phyloP scores from a whole-genome alignment of 2,113 vertebrate genomes.

The Serilophus lunatus region DNA sequence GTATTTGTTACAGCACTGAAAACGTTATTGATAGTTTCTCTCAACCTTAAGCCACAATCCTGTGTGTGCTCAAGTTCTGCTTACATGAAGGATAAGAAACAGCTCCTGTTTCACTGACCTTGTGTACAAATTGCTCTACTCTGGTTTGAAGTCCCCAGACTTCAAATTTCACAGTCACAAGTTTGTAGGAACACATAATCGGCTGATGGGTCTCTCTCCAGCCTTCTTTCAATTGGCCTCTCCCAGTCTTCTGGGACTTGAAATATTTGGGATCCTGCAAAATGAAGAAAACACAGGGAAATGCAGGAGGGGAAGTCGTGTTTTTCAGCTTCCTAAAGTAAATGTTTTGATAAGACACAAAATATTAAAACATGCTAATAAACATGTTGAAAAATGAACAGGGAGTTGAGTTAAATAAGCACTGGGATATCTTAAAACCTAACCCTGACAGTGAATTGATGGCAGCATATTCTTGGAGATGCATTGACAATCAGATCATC shows the following conservation, averaged over 20 bases:
- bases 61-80: background rate
- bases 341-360: background rate
- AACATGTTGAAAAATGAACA: background rate
- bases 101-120: constrained; percentile 77
- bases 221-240: constrained; percentile 89
- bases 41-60: background rate
- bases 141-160: constrained; percentile 98
- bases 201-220: constrained; percentile 92
- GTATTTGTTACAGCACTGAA: background rate
- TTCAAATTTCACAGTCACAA: constrained; percentile 97
- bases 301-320: background rate
- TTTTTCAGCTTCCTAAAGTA: background rate
- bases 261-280: constrained; percentile 90
- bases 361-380: background rate
- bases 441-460: background rate
- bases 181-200: constrained; percentile 99
- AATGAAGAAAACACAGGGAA: background rate
- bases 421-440: background rate
- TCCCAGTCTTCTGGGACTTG: constrained; percentile 91
- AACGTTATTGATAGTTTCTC: background rate
- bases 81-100: background rate
- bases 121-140: constrained; percentile 98
- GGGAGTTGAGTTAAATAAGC: background rate
- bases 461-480: background rate
- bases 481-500: background rate